A percentile compares a stretch with the other conserved stretches of the same genome.
These are phyloP conservation scores for Notodonta ziczac DNA, from an alignment of 2,888 invertebrate species.

Conservation along the genomic window DNA sequence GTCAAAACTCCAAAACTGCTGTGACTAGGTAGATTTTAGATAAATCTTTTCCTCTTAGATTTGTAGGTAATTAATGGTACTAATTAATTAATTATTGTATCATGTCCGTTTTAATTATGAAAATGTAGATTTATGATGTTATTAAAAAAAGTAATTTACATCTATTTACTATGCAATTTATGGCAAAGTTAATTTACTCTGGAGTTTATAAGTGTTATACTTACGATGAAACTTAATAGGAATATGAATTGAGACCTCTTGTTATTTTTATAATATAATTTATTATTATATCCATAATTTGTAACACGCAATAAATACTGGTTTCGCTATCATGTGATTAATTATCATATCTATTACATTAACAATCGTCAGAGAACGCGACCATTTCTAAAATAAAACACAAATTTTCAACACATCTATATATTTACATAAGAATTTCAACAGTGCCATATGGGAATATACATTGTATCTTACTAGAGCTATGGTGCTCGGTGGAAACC, in stretches of 20 bases:
- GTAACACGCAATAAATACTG: conserved; percentile 32
- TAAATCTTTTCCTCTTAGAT: background rate
- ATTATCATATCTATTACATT: background rate
- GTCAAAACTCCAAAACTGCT: conserved; percentile 43
- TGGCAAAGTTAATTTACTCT: background rate
- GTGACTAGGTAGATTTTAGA: conserved; percentile 38
- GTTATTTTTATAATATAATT: conserved; percentile 21
- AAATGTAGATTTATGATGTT: background rate
- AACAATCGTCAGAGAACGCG: background rate
- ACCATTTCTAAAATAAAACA: conserved; percentile 59
- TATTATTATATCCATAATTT: conserved; percentile 16
- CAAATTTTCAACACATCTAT: conserved; percentile 80
- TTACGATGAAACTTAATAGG: background rate
- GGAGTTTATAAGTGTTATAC: background rate
- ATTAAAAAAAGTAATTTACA: background rate
- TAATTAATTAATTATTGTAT: conserved; percentile 8
- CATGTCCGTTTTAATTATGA: background rate
- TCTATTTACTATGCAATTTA: background rate
- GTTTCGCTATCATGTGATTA: conserved; percentile 4
- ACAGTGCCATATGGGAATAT: conserved; percentile 79
- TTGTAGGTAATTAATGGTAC: conserved; percentile 14
- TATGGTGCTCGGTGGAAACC: conserved; percentile 59
- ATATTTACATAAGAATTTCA: conserved; percentile 81
- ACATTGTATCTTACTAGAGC: conserved; percentile 65
- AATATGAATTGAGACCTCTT: conserved; percentile 9